phyloP scores from a whole-genome alignment of 2,113 vertebrate genomes.

The Pygoscelis antarcticus region DNA sequence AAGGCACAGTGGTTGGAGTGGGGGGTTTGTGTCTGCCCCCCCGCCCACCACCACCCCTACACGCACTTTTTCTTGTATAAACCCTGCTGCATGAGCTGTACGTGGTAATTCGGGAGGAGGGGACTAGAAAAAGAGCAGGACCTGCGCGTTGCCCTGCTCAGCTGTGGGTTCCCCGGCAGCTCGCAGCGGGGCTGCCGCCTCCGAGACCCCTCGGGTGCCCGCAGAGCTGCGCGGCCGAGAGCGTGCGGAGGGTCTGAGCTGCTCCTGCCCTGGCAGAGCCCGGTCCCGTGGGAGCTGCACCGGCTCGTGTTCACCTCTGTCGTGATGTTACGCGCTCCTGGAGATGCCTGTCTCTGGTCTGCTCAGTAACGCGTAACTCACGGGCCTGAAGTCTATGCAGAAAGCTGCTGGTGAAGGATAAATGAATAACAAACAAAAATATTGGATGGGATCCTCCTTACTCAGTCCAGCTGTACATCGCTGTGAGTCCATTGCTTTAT shows the following conservation, averaged over 20 bases:
- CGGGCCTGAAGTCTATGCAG: background rate
- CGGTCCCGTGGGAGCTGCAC: accelerated
- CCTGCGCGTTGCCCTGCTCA: accelerated
- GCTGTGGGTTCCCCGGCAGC: accelerated
- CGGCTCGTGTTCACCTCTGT: accelerated
- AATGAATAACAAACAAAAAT: background rate
- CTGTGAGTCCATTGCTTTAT: accelerated
- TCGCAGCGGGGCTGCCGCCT: accelerated
- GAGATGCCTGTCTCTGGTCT: accelerated
- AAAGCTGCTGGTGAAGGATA: background rate
- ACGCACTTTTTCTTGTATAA: accelerated
- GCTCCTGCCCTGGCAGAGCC: background rate
- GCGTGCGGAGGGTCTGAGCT: background rate
- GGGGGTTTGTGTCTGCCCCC: background rate
- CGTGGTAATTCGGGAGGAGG: background rate
- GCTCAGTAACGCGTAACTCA: accelerated
- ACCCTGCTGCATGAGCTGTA: no score
- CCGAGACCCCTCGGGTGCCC: accelerated
- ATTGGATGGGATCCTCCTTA: background rate
- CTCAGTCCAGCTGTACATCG: accelerated
- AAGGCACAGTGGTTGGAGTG: accelerated
- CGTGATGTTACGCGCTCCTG: accelerated
- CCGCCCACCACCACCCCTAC: accelerated
- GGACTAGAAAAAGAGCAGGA: background rate
- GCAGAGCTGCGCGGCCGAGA: accelerated